Base-by-base conservation (phyloP, 2,113 vertebrate species). In the Illadopsis cleaveri region DNA sequence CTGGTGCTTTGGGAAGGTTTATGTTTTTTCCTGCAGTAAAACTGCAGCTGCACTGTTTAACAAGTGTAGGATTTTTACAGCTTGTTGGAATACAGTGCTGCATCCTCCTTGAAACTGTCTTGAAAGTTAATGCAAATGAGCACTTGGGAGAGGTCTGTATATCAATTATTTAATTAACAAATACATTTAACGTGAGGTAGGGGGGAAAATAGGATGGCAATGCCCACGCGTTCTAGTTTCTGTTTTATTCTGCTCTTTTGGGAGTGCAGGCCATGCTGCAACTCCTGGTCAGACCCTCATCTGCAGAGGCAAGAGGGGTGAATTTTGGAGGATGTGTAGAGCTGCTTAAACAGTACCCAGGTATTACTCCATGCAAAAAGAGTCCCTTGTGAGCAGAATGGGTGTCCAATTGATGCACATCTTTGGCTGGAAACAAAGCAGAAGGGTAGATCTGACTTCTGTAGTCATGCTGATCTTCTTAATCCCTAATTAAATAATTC, bases 331-430 rank as follows among this genome's bases (percentile, higher is more conserved):
- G 15, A 33, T 18, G 9, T 31, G 15, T 42, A 51, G 62, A 69
- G 28, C 28, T n/a, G 9, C 31, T 53, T 53, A 23, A 47, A 57
- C 17, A 48, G 25, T 86, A 61, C 6, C 28, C 58, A 77, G 45
- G 6, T 40, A 50, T 37, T 80, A 18, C 6, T 38, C 27, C 7
- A 24, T 31, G 37, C 38, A 75, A 37, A 66, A 60, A 7, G 25
- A 51, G 21, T 15, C 17, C 15, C 20, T 77, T 10, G 1, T 56
- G 64, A 53, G 25, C n/a, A 78, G 42, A 82, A 71, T 0, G 1
- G 12, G 5, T 75, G 48, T 25, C 27, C 31, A 45, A 0, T 2
- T 6, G 5, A 50, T n/a, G 33, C 27, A 28, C 0, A 0, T 1
- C 1, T 28, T 48, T n/a, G 33, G 6, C 56, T 80, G 42, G n/a